phyloP scores from a whole-genome alignment of 2,888 invertebrate genomes.

The Nebria salina region DNA sequence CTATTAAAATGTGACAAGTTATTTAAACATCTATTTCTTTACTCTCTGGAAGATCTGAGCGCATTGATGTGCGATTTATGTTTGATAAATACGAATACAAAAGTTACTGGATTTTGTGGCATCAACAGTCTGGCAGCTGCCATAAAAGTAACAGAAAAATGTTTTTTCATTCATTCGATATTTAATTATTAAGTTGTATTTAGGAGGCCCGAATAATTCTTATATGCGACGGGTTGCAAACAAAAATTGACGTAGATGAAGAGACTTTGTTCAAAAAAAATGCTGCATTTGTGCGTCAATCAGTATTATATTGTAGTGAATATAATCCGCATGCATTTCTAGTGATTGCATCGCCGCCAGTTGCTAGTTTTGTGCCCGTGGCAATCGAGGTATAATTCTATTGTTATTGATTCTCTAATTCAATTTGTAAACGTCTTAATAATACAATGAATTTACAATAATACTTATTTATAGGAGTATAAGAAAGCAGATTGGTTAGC shows the following conservation, averaged over 20 bases:
- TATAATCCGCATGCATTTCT: conserved; percentile 58
- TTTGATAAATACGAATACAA: conserved; percentile 57
- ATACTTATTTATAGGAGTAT: conserved; percentile 55
- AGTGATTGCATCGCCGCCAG: conserved; percentile 58
- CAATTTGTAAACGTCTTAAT: not conserved
- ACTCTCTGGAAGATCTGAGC: conserved; percentile 54
- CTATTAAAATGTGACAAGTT: conserved; percentile 56
- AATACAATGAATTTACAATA: not conserved
- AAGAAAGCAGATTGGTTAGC: conserved; percentile 57
- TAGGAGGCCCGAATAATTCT: conserved; percentile 58
- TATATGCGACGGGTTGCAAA: conserved; percentile 57
- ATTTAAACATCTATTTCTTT: conserved; percentile 57
- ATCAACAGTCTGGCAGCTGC: conserved; percentile 54
- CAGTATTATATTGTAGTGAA: conserved; percentile 57
- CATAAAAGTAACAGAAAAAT: conserved; percentile 52
- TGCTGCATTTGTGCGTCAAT: conserved; percentile 55
- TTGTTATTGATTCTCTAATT: not conserved
- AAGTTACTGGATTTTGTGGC: conserved; percentile 56
- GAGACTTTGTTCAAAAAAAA: conserved; percentile 56
- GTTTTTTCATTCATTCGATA: not conserved
- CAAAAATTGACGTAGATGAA: conserved; percentile 51
- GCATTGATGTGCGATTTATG: conserved; percentile 57
- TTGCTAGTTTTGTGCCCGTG: conserved; percentile 59
- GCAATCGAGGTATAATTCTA: conserved; percentile 56
- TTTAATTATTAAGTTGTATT: conserved; percentile 12